A percentile compares a stretch with the other conserved stretches of the same genome.
Evolutionary conservation across 2,797 vertebrate species (phyloP).

Genomic region (Calcarius lapponicus): DNA sequence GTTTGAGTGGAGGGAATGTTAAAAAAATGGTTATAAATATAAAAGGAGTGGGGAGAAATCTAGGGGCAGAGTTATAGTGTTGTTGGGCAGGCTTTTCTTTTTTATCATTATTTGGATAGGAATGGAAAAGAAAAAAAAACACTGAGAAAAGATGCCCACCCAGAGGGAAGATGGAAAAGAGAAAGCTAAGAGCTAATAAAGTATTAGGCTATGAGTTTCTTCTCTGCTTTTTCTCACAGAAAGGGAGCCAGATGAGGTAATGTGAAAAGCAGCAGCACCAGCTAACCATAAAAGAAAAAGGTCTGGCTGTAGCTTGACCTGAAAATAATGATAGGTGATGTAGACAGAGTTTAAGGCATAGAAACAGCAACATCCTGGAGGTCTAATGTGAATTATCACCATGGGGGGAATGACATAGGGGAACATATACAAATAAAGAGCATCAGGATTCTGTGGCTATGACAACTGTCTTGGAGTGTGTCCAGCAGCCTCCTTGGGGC

Average conservation of each 20-base stretch:
- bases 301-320: conserved; percentile 30
- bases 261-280: conserved; percentile 31
- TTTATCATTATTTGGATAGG: not conserved
- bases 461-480: conserved; percentile 39
- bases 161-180: conserved; percentile 9
- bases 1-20: not conserved
- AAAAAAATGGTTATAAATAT: not conserved
- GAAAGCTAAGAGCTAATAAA: conserved; percentile 8
- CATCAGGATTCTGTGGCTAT: conserved; percentile 34
- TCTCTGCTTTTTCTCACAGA: conserved; percentile 48
- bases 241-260: conserved; percentile 27
- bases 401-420: not conserved
- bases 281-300: conserved; percentile 56
- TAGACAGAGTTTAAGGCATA: conserved; percentile 11
- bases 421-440: conserved; percentile 32
- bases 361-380: conserved; percentile 36
- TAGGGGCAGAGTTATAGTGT: not conserved
- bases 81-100: not conserved
- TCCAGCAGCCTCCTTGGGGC: conserved; percentile 44
- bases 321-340: conserved; percentile 53
- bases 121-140: not conserved
- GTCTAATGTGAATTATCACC: conserved; percentile 41
- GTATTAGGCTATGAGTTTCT: not conserved
- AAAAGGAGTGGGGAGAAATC: not conserved
- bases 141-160: not conserved